phyloP scores from a whole-genome alignment of 2,797 vertebrate species.

The Gymnopithys bicolor region DNA sequence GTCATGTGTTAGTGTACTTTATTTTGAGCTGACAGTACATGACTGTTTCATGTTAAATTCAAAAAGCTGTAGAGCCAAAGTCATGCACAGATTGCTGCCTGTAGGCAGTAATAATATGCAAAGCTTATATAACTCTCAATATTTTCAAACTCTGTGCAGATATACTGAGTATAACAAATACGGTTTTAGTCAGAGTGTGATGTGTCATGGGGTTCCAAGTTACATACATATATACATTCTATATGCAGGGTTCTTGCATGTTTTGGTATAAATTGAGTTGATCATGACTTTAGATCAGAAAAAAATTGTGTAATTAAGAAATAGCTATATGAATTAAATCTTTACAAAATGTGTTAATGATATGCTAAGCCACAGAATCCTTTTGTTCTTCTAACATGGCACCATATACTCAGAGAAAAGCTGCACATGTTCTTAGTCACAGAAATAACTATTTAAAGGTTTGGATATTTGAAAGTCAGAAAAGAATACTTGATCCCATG shows the following conservation, averaged over 20 bases:
- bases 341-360: not conserved
- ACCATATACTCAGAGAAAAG: not conserved
- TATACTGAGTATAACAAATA: not conserved
- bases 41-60: constrained; percentile 26
- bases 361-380: not conserved
- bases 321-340: not conserved
- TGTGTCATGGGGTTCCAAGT: not conserved
- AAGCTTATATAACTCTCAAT: constrained; percentile 1
- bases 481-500: not conserved
- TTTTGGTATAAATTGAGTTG: not conserved
- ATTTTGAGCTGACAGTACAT: constrained; percentile 24
- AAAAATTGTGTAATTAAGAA: not conserved
- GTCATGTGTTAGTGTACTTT: not conserved
- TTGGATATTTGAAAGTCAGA: not conserved
- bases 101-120: constrained; percentile 26
- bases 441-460: not conserved
- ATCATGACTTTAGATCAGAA: not conserved
- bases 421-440: not conserved
- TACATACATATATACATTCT: not conserved
- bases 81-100: constrained; percentile 15
- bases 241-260: not conserved
- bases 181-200: not conserved
- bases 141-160: constrained; percentile 6
- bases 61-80: not conserved
- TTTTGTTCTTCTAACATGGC: not conserved